These are phyloP conservation scores for Stenodema calcarata DNA, from an alignment of 2,888 invertebrate species.

Conservation along the genomic window DNA sequence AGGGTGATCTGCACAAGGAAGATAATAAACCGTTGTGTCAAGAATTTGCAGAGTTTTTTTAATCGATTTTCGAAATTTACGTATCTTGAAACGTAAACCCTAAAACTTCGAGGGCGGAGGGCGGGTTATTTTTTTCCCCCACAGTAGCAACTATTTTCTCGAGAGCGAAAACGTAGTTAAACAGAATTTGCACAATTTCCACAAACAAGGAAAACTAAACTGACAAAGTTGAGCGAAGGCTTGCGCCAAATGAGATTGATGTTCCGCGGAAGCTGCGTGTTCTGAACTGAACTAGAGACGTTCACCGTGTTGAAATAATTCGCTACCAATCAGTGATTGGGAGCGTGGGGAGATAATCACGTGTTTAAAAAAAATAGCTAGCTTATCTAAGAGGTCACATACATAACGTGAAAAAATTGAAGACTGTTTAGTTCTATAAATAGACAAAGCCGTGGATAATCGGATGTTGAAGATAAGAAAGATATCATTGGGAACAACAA, in stretches of 20 bases:
- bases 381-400: neutral
- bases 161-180: neutral
- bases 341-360: neutral
- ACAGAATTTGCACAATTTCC: neutral
- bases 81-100: too few relatives aligned
- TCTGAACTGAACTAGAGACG: neutral
- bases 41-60: too few relatives aligned
- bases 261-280: neutral
- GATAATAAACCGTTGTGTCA: too few relatives aligned
- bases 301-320: neutral
- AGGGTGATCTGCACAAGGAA: too few relatives aligned
- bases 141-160: neutral
- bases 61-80: too few relatives aligned
- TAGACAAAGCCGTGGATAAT: neutral
- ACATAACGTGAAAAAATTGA: neutral
- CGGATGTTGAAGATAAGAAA: neutral
- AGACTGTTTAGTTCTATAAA: neutral
- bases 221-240: neutral
- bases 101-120: too few relatives aligned
- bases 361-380: neutral
- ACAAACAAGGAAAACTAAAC: neutral
- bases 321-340: neutral
- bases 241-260: neutral
- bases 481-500: too few relatives aligned
- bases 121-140: too few relatives aligned